Evolutionary conservation across 2,888 invertebrate species (phyloP), one percentile per base, ranked within the genome.

Genomic region (Diploptera punctata): DNA sequence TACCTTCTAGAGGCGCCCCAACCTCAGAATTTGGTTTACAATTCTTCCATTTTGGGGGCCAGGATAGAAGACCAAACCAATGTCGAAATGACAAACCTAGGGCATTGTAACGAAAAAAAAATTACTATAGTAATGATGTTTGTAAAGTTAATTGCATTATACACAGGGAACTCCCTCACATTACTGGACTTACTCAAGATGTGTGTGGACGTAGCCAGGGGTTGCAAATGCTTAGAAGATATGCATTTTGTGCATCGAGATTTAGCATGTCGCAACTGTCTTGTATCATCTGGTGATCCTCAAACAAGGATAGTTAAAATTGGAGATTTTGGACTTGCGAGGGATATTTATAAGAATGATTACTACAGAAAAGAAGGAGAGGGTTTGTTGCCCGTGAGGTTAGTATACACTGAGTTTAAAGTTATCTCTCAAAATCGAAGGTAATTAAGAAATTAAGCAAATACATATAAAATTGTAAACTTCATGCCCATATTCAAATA

Each of bases 241-340:
- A 93, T 97, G 90, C 97, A 97, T 81, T 99, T 98, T 82, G 97
- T 99, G 0, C 98, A 99, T 84, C 90, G 97, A 75, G 99, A 99
- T 85, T 85, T 99, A 72, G 99, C 98, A 0, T 97, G 97, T 76
- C 87, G 98, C 67, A 99, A 99, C 84, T 99, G 99, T 80, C 85
- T 99, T 18, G 97, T 99, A 0, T 93, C 94, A 0, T 88, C 89
- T 0, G 84, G 84, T 21, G 89, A 90, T 74, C 87, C 90, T 0
- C 87, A 87, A 33, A 86, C 88, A 1, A 87, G 95, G 71, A 91
- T 95, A 16, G 96, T 97, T n/a, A 97, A 97, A 84, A 96, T 97
- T 71, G 98, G 98, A 0, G 99, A 99, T 83, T 99, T 99, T 82
- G 99, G 99, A 0, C 86, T 99, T 9, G 98, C 99, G 0, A 87